These are phyloP conservation scores for Pterostichus niger DNA, from an alignment of 2,888 invertebrate genomes.

Conservation along the genomic window DNA sequence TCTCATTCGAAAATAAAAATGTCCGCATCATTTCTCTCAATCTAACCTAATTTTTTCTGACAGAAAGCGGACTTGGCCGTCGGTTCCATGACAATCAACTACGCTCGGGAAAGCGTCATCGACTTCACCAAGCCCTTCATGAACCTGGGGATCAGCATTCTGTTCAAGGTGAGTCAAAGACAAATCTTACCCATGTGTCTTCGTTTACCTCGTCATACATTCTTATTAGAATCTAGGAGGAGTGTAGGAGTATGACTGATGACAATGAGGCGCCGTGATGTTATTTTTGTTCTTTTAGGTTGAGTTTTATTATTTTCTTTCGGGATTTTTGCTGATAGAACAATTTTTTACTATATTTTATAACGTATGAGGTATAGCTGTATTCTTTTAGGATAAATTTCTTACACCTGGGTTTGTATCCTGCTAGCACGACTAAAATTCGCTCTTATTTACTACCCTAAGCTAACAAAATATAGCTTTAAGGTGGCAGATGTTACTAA, in stretches of 20 bases:
- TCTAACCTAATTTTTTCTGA: conserved; percentile 67
- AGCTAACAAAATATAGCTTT: no score
- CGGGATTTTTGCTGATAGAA: no score
- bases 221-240: conserved; percentile 8
- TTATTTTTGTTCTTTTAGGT: no score
- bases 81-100: conserved; percentile 94
- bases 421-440: no score
- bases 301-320: background rate
- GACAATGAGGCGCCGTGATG: background rate
- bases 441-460: no score
- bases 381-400: no score
- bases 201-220: conserved; percentile 26
- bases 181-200: conserved; percentile 18
- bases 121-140: conserved; percentile 96
- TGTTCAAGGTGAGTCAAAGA: conserved; percentile 84
- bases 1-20: conserved; percentile 1
- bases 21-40: conserved; percentile 52
- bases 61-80: conserved; percentile 94
- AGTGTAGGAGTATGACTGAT: background rate
- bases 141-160: conserved; percentile 93
- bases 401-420: no score
- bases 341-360: no score
- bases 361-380: no score
- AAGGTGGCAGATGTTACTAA: no score
- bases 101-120: conserved; percentile 92